Conservation (phyloP, 2,797 vertebrate species). For the Myotis myotis region DNA sequence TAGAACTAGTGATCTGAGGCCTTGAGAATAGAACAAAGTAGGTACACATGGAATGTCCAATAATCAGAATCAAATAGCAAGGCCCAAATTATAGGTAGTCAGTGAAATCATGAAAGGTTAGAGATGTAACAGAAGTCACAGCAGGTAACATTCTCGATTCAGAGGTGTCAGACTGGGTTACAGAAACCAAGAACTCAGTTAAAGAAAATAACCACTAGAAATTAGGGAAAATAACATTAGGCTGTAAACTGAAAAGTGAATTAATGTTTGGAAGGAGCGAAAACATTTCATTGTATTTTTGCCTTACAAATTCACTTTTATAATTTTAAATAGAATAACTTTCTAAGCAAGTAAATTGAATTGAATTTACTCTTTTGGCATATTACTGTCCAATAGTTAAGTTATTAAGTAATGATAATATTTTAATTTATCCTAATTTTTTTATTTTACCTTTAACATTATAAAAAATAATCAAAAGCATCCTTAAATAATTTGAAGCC, state of each 20-base stretch:
- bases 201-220: neutral
- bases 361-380: neutral
- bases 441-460: neutral
- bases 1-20: neutral
- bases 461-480: neutral
- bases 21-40: neutral
- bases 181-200: neutral
- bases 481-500: neutral
- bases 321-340: neutral
- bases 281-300: neutral
- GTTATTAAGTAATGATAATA: conserved; percentile 5
- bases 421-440: neutral
- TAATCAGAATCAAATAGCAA: neutral
- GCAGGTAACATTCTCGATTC: neutral
- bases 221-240: neutral
- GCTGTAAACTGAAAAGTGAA: neutral
- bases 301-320: neutral
- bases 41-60: neutral
- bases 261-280: neutral
- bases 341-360: neutral
- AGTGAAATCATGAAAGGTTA: neutral
- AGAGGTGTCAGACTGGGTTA: neutral
- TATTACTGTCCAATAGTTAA: neutral
- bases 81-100: neutral
- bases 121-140: neutral